phyloP scores from a whole-genome alignment of 1,140 invertebrate genomes.

The Drosophila lowei region DNA sequence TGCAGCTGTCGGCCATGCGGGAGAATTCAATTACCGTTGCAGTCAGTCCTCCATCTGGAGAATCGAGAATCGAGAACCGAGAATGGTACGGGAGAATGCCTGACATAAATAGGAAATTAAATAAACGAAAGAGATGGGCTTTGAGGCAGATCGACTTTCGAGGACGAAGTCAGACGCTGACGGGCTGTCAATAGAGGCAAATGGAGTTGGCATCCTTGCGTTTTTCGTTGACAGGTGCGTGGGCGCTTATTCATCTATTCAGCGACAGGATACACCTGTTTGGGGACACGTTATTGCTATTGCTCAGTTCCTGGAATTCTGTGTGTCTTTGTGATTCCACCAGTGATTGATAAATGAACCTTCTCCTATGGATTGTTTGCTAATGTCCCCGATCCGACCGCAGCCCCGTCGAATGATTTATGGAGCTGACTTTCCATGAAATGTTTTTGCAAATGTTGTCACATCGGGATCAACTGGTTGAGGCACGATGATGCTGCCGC shows the following conservation, averaged over 20 bases:
- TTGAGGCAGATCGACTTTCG: conserved; percentile 4
- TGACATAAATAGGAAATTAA: conserved; percentile 70
- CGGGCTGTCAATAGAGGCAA: conserved; percentile 54
- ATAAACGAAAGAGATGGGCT: conserved; percentile 49
- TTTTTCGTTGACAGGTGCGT: conserved; percentile 4
- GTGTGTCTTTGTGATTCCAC: not conserved
- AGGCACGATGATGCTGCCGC: conserved; percentile 6
- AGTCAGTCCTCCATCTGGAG: conserved; percentile 15
- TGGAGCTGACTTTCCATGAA: conserved; percentile 29
- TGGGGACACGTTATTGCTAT: conserved; percentile 13
- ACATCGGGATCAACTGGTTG: conserved; percentile 27
- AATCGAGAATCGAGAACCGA: not conserved
- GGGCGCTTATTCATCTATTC: conserved; percentile 6
- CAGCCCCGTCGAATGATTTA: conserved; percentile 23
- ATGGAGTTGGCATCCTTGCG: conserved; percentile 8
- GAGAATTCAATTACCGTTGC: conserved; percentile 44
- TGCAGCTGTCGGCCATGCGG: conserved; percentile 13
- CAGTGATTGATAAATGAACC: conserved; percentile 33
- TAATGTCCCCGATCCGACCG: conserved; percentile 15
- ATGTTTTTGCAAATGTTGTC: conserved; percentile 28
- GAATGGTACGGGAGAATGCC: conserved; percentile 3
- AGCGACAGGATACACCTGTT: conserved; percentile 29
- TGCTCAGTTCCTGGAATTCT: conserved; percentile 20
- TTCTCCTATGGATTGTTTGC: conserved; percentile 8
- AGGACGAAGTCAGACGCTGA: conserved; percentile 11